phyloP scores from a whole-genome alignment of 2,797 vertebrate genomes.

The Pogoniulus pusillus region DNA sequence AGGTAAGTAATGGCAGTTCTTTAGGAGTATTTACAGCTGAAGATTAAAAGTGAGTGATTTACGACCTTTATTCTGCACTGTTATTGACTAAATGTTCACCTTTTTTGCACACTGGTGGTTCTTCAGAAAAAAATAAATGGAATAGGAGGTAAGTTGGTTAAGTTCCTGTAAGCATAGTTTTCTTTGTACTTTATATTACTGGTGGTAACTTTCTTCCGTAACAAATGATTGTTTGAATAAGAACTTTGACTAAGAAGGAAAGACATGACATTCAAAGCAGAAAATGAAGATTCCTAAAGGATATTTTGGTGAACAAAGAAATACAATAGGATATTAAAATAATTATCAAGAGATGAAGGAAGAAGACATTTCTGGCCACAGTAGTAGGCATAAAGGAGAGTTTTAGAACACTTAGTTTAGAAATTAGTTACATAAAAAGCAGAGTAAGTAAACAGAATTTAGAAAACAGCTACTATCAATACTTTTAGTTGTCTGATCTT shows the following conservation, averaged over 20 bases:
- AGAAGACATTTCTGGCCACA: not conserved
- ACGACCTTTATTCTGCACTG: not conserved
- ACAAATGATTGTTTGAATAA: not conserved
- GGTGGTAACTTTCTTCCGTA: not conserved
- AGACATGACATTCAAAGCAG: not conserved
- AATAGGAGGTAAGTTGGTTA: not conserved
- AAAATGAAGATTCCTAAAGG: not conserved
- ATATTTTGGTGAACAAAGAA: not conserved
- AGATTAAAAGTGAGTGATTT: not conserved
- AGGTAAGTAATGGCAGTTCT: constrained; percentile 76
- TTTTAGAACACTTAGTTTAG: not conserved
- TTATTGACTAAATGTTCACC: not conserved
- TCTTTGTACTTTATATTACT: not conserved
- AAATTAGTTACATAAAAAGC: not conserved
- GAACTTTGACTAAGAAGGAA: not conserved
- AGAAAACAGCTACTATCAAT: not conserved
- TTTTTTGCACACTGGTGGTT: not conserved
- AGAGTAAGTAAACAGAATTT: not conserved
- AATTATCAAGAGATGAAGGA: not conserved
- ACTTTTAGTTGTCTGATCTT: not conserved
- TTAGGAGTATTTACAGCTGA: not conserved
- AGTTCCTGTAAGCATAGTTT: not conserved
- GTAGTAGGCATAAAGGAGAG: not conserved
- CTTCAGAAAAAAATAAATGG: not conserved
- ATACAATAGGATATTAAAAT: not conserved